Percentiles rank a stretch among this genome's conserved stretches.
Conservation (phyloP, 2,888 invertebrate species). For the Chymomyza procnemis region DNA sequence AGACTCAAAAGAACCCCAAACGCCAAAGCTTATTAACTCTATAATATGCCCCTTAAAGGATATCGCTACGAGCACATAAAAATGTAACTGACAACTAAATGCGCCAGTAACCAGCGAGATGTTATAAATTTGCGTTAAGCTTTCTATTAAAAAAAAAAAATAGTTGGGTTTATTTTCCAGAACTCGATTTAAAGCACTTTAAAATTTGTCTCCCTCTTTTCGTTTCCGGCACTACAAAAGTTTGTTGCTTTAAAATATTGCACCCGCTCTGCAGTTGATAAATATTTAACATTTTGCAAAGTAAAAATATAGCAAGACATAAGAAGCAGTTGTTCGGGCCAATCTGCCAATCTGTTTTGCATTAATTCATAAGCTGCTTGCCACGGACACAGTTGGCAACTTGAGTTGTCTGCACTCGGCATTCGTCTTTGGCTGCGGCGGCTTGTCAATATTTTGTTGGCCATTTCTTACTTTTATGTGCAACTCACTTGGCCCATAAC, state of each 20-base stretch:
- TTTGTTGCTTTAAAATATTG: background rate
- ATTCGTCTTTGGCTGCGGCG: constrained; percentile 27
- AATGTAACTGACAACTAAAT: background rate
- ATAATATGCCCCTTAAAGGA: background rate
- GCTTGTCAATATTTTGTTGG: constrained; percentile 58
- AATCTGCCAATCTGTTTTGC: constrained; percentile 68
- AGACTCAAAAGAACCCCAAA: too few relatives aligned
- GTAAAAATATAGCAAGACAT: background rate
- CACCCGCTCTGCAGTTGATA: constrained; percentile 49
- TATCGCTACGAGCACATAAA: background rate
- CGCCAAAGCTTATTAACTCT: too few relatives aligned
- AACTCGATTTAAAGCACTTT: background rate
- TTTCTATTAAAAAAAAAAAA: constrained; percentile 47
- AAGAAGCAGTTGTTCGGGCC: constrained; percentile 19
- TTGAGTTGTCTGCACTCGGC: background rate
- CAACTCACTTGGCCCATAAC: constrained; percentile 63
- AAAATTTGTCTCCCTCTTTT: too few relatives aligned
- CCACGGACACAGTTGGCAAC: constrained; percentile 39
- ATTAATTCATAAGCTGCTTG: constrained; percentile 73
- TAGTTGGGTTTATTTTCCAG: background rate
- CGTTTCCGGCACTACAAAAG: background rate
- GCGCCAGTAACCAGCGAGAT: constrained; percentile 19
- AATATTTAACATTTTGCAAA: constrained; percentile 52
- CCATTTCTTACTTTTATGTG: background rate
- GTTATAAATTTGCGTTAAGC: constrained; percentile 48